Conservation (phyloP, 2,888 invertebrate species). For the Sympetrum striolatum region DNA sequence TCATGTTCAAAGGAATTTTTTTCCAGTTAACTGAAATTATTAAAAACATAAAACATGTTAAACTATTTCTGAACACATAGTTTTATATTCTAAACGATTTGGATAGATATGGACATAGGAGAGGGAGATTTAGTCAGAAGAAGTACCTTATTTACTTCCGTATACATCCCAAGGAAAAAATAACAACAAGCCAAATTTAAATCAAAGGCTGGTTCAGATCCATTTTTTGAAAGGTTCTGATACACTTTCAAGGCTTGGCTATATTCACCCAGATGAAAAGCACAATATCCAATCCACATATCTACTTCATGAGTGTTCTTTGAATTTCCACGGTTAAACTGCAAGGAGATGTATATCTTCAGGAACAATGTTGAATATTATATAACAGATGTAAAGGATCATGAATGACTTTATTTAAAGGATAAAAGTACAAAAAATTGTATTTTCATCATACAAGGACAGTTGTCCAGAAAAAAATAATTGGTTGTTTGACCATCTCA, state of each 20-base stretch:
- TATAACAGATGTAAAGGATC: too few relatives aligned
- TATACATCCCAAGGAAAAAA: conserved; percentile 90
- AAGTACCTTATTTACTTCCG: conserved; percentile 69
- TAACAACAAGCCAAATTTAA: conserved; percentile 92
- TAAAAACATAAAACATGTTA: neutral
- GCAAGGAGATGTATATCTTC: conserved; percentile 49
- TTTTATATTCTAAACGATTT: too few relatives aligned
- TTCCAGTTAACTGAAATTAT: neutral
- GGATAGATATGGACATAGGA: neutral
- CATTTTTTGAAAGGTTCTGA: conserved; percentile 61
- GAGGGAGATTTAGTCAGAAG: neutral
- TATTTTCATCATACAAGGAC: too few relatives aligned
- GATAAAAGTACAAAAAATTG: too few relatives aligned
- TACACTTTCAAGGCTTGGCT: conserved; percentile 79
- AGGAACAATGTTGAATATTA: too few relatives aligned
- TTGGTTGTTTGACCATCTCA: too few relatives aligned
- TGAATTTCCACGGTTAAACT: conserved; percentile 65
- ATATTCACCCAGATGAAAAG: conserved; percentile 95
- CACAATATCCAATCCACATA: conserved; percentile 93
- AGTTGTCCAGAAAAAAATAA: too few relatives aligned
- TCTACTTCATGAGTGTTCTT: conserved; percentile 66
- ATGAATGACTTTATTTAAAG: too few relatives aligned
- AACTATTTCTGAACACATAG: neutral
- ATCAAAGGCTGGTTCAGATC: conserved; percentile 65
- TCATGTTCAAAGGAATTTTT: too few relatives aligned